Base-by-base conservation (phyloP, 2,888 invertebrate genomes). In the Drosophila cognata region DNA sequence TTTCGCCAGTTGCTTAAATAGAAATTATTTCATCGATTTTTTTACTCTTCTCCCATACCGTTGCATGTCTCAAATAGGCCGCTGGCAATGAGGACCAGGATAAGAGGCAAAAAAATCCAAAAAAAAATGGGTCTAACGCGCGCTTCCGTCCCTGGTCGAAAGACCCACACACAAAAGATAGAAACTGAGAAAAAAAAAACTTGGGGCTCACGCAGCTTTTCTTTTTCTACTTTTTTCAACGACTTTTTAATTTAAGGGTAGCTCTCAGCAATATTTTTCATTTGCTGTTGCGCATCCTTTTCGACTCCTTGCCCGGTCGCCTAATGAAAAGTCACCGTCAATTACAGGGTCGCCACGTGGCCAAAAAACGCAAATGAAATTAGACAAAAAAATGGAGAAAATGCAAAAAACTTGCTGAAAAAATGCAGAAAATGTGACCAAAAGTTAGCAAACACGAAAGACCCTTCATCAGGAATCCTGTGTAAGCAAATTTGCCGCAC, bases 291-390 rank as follows among this genome's bases (percentile, higher is more conserved):
- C 79, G 74, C 85, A 87, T 80, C 75, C 85, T 85, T 82, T 85
- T 85, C 53, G 62, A 46, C 63, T 66, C 60, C 60, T 75, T 69
- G 82, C 82, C 71, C 51, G 82, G 80, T 51, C 69, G 75, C 71
- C 81, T 86, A 88, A 88, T 85, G 80, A 86, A 86, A 89, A 80
- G 86, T 84, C 89, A 67, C 82, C 88, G 80, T 80, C 89, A 89
- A 86, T 89, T 89, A 86, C 76, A 76, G 78, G 59, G 63, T 56
- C 59, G 85, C 78, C 85, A 89, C 85, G 85, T 85, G 88, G 61
- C 68, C 48, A 65, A 69, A 55, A 71, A 75, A 71, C 62, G 25
- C 50, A 78, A 80, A 84, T 62, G 52, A 69, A 77, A 85, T 84
- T 71, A 72, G 62, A 64, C 41, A 46, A 67, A 66, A 68, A 63